Base-by-base conservation (phyloP, 2,113 vertebrate species). In the Scomber japonicus region DNA sequence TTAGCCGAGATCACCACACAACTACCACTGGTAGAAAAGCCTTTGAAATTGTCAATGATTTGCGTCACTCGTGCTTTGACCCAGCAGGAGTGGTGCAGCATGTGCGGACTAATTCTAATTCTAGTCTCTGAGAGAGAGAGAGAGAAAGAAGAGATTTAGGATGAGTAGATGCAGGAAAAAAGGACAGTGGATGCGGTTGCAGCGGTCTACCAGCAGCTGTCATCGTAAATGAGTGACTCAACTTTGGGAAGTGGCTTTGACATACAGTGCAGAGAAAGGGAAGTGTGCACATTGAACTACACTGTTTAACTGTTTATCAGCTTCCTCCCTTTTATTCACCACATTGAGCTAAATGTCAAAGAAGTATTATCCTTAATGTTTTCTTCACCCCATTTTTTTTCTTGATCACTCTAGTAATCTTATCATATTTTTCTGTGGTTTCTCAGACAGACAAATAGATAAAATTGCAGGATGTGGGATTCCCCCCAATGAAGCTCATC, bases 381-480 rank as follows among this genome's bases (percentile, higher is more conserved):
- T 74, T 35, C 51, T 72, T 61, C 16, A 45, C 4, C 12, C 11
- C 69, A 13, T 24, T 57, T 27, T 6, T 48, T 59, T 15, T 35
- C 53, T 40, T 66, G 3, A 48, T 24, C 35, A 27, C 19, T 0
- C 69, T 46, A 53, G 54, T 68, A 54, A 48, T 44, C 17, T 61
- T 71, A 71, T 87, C 68, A 54, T 48, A 48, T 71, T 64, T 82
- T 71, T 69, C 54, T 71, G 63, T 61, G 21, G 27, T 27, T 66
- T 61, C 40, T 63, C 24, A 61, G 53, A 66, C 59, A 75, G 76
- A 80, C 61, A 72, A 85, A 70, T 46, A 72, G 76, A 85, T 83
- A 49, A 81, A 82, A 82, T 83, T 82, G 62, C 85, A 92, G 91
- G 89, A 92, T 90, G 92, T 90, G 88, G 88, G 80, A 80, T 75